Conservation (phyloP, 2,113 vertebrate genomes). For the Synchiropus splendidus region DNA sequence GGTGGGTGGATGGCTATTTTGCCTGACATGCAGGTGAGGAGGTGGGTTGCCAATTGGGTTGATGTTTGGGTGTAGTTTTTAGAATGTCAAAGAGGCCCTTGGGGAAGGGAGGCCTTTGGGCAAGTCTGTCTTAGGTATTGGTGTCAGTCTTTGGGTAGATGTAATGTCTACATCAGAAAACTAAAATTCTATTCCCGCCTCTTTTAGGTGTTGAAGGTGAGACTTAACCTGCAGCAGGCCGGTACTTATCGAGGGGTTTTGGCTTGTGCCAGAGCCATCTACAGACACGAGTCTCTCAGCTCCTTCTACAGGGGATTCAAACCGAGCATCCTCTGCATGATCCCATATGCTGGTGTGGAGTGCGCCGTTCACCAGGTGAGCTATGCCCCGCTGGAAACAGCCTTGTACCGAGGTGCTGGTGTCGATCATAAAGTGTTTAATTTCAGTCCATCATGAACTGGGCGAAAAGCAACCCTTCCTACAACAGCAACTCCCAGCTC, state of each 20-base stretch:
- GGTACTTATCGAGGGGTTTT: slow-evolving; percentile 44
- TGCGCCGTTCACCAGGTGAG: slow-evolving; percentile 67
- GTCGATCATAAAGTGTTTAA: background rate
- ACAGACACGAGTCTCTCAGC: slow-evolving; percentile 47
- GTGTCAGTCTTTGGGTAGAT: too few relatives aligned
- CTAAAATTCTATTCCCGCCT: background rate
- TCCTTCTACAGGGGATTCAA: slow-evolving; percentile 68
- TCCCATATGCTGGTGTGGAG: slow-evolving; percentile 68
- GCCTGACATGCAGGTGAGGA: too few relatives aligned
- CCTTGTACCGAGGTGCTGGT: background rate
- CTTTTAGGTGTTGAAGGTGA: slow-evolving; percentile 63
- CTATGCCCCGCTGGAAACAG: background rate
- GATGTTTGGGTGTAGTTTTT: background rate
- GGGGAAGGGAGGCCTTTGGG: too few relatives aligned
- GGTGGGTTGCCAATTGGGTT: background rate
- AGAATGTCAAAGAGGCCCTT: too few relatives aligned
- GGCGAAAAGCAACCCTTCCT: slow-evolving; percentile 49
- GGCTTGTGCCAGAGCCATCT: slow-evolving; percentile 49
- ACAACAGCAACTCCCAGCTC: slow-evolving; percentile 58
- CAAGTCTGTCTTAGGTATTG: too few relatives aligned
- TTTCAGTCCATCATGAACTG: slow-evolving; percentile 63
- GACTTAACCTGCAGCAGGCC: slow-evolving; percentile 59
- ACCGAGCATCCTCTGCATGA: slow-evolving; percentile 68
- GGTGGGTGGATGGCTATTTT: too few relatives aligned
- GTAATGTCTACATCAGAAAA: background rate